Base-by-base conservation (phyloP, 2,797 vertebrate genomes). In the Lagocephalus sceleratus region DNA sequence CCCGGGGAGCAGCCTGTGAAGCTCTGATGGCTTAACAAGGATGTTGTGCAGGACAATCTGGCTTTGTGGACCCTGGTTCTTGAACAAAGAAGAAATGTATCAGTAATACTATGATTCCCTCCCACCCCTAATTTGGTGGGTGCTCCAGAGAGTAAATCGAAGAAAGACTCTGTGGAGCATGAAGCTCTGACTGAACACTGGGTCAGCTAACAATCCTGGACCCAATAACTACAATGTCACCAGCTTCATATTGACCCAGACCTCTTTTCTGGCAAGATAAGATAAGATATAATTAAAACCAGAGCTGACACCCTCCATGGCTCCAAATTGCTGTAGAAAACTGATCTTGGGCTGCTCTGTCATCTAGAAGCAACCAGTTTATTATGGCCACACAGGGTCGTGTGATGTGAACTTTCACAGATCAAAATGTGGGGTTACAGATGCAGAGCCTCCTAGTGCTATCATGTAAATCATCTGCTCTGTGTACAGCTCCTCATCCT, bases 201-300 rank as follows among this genome's bases (percentile, higher is more conserved):
- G 74, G 76, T 80, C 76, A 78, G 65, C 73, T 68, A 82, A 85
- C 82, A 83, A 82, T 76, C 68, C 74, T 66, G 51, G 66, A 71
- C 66, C 72, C 66, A 59, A 65, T 38, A 75, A 68, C 76, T 73
- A 64, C 68, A 78, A 52, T 63, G 51, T 63, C 52, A 57, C 5
- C 42, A 58, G 58, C 68, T 73, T 76, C 53, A 76, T 68, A 77
- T 68, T 71, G 71, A 65, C 38, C 53, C 68, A 54, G 54, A 73
- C 64, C 70, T 44, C 63, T 75, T 71, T 77, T 60, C 63, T 67
- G 42, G 68, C 74, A 83, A 72, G 73, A 58, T 67, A 53, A 79
- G 70, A 71, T 51, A 57, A 71, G 48, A 68, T 55, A 51, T 67
- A 76, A 78, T 66, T 71, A 73, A 48, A 76, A 81, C 76, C 39